Evolutionary conservation across 2,113 vertebrate species (phyloP).

Genomic region (Takifugu flavidus): DNA sequence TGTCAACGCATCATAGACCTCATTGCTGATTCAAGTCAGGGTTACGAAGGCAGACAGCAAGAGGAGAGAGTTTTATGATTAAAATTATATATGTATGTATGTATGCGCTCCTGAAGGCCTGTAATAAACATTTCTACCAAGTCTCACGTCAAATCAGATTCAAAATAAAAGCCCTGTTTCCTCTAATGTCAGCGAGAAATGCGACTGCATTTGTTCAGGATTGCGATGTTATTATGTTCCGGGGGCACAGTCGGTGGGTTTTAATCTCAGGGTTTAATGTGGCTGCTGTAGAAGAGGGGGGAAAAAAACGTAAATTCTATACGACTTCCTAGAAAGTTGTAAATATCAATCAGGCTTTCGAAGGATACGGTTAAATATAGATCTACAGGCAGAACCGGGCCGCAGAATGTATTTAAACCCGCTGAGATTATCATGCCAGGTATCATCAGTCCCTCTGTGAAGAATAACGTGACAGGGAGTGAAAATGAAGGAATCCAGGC

Average conservation of each 20-base stretch:
- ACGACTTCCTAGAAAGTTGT: background rate
- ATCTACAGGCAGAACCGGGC: background rate
- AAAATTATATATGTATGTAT: background rate
- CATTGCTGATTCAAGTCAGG: background rate
- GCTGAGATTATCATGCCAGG: background rate
- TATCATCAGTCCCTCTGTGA: background rate
- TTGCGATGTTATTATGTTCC: slow-evolving; percentile 3
- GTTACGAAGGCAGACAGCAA: slow-evolving; percentile 1
- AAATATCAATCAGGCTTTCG: background rate
- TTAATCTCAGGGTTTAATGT: background rate
- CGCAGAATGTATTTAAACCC: background rate
- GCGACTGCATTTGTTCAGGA: slow-evolving; percentile 1
- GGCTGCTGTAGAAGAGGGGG: background rate
- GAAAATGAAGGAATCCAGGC: background rate
- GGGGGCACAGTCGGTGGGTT: background rate
- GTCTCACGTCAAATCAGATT: slow-evolving; percentile 7
- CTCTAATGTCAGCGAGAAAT: slow-evolving; percentile 26
- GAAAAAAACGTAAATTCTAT: background rate
- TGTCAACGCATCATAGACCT: slow-evolving; percentile 10
- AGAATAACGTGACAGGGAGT: background rate
- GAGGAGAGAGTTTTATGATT: background rate
- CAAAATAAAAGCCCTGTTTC: slow-evolving; percentile 26
- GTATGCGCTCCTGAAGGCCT: slow-evolving; percentile 19
- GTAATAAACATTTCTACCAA: slow-evolving; percentile 13
- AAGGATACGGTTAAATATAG: background rate